phyloP scores from a whole-genome alignment of 1,140 invertebrate genomes.

The Leguminivora glycinivorella region DNA sequence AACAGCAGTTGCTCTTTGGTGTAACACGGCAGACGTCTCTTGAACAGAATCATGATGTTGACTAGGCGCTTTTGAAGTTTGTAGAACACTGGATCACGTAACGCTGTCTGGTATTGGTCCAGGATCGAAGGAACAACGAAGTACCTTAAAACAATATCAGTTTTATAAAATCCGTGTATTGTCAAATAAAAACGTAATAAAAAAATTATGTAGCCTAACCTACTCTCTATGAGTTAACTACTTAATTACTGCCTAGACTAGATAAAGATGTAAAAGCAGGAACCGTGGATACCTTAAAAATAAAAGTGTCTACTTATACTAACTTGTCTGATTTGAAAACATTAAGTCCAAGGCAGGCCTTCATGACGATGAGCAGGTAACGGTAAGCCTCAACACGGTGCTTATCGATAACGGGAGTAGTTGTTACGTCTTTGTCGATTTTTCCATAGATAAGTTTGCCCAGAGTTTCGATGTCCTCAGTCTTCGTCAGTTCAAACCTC shows the following conservation, averaged over 20 bases:
- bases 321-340: conserved; percentile 61
- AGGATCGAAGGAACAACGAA: conserved; percentile 77
- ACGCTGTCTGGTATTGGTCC: conserved; percentile 80
- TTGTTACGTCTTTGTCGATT: conserved; percentile 52
- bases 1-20: conserved; percentile 81
- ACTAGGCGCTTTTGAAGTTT: conserved; percentile 82
- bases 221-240: too few species aligned
- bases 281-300: too few species aligned
- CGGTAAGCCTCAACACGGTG: conserved; percentile 53
- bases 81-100: conserved; percentile 85
- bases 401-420: neutral
- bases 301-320: conserved; percentile 35
- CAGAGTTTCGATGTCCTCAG: conserved; percentile 62
- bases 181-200: too few species aligned
- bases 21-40: conserved; percentile 81
- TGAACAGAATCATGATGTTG: conserved; percentile 79
- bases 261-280: too few species aligned
- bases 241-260: too few species aligned
- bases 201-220: too few species aligned
- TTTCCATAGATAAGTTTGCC: conserved; percentile 65
- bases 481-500: conserved; percentile 55
- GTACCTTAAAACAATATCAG: conserved; percentile 56
- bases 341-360: conserved; percentile 63
- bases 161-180: too few species aligned
- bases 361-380: conserved; percentile 65